Evolutionary conservation across 2,888 invertebrate genomes (phyloP), one percentile per base, ranked within the genome.

Genomic region (Coleophora deauratella): DNA sequence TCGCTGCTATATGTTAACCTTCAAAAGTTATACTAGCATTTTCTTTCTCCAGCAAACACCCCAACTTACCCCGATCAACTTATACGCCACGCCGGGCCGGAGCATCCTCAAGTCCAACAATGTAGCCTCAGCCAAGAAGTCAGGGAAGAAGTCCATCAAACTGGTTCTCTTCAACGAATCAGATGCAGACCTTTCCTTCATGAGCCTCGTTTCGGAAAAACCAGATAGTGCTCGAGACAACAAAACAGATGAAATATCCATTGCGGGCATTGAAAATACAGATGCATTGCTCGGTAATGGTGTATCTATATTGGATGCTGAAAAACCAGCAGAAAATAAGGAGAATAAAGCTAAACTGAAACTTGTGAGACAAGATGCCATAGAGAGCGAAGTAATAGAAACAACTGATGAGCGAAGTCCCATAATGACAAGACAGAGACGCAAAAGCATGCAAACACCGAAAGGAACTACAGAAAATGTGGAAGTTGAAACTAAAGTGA

Each of bases 101-200:
- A 82, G 84, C 46, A 82, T 84, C 32, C 66, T 84, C 2, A 84
- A 84, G 37, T 58, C 65, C 0, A 31, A 55, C 1, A 65, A 56
- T 21, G 35, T 27, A 9, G 33, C 40, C 9, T 54, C 58, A 0
- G 51, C 46, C 1, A 58, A 48, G 8, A 68, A 65, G 46, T 51
- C 66, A n/a, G 0, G 48, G 45, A 69, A 67, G 12, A 78, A 77
- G 40, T 71, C 74, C 1, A 64, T 73, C 27, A 81, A 81, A 55
- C 55, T 72, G 0, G 81, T 82, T 0, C 57, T 81, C 0, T 82
- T 84, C 44, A 54, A 72, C 37, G 51, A 66, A 3, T 57, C 62
- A 0, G 70, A 72, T 37, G 27, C 38, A 0, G 60, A 60, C 1
- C 33, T 2, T 9, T 15, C 12, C 9, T 11, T 9, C 11, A 21